Evolutionary conservation across 2,797 vertebrate genomes (phyloP).

Genomic region (Benthosema pterotum): DNA sequence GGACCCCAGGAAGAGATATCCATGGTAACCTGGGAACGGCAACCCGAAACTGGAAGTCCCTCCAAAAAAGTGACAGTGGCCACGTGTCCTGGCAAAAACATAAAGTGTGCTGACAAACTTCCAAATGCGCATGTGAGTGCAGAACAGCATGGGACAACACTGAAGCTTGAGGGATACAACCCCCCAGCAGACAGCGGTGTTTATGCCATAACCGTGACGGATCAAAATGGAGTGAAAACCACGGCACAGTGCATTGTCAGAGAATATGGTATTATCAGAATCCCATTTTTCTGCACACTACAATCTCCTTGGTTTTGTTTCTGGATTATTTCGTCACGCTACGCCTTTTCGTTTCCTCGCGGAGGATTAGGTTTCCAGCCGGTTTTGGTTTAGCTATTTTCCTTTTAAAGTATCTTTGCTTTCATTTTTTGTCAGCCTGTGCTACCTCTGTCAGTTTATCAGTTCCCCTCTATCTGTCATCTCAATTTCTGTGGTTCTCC

Average conservation of each 20-base stretch:
- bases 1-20: slow-evolving; percentile 49
- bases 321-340: slow-evolving; percentile 15
- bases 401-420: slow-evolving; percentile 30
- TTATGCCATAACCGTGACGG: slow-evolving; percentile 68
- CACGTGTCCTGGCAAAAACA: slow-evolving; percentile 51
- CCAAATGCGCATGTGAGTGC: slow-evolving; percentile 33
- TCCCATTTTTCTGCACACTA: not conserved
- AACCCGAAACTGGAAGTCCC: slow-evolving; percentile 40
- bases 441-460: slow-evolving; percentile 61
- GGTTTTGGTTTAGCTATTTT: slow-evolving; percentile 23
- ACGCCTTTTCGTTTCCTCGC: slow-evolving; percentile 27
- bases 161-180: slow-evolving; percentile 65
- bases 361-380: slow-evolving; percentile 23
- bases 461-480: slow-evolving; percentile 58
- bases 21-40: slow-evolving; percentile 69
- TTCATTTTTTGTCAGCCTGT: slow-evolving; percentile 49
- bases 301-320: slow-evolving; percentile 45
- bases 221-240: slow-evolving; percentile 49
- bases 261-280: slow-evolving; percentile 70
- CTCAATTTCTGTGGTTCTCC: slow-evolving; percentile 56
- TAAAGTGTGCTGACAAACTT: slow-evolving; percentile 32
- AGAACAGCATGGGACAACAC: slow-evolving; percentile 52
- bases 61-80: slow-evolving; percentile 56
- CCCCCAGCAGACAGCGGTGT: slow-evolving; percentile 59
- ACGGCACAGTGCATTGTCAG: slow-evolving; percentile 64